These are phyloP conservation scores for Leucophenga maculata DNA, from an alignment of 2,888 invertebrate genomes.

Conservation along the genomic window DNA sequence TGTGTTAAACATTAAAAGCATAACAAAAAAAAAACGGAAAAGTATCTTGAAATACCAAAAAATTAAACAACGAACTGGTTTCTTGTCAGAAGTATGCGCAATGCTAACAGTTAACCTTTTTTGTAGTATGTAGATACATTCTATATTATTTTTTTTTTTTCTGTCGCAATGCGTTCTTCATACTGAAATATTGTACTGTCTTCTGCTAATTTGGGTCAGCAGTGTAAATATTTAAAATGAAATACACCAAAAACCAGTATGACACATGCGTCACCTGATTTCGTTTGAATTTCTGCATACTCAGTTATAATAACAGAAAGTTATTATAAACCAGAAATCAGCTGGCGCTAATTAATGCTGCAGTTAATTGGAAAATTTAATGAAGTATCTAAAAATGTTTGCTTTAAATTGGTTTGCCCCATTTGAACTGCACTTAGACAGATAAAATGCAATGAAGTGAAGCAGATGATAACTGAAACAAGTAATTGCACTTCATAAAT, in stretches of 20 bases:
- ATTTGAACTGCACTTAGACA: no score
- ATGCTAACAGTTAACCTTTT: conserved; percentile 14
- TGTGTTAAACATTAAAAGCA: no score
- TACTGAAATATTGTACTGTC: neutral
- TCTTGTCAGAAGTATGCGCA: neutral
- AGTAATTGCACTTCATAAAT: no score
- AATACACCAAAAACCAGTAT: neutral
- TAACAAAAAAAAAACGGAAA: neutral
- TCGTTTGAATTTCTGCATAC: conserved; percentile 5
- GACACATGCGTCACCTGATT: conserved; percentile 17
- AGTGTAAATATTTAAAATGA: neutral
- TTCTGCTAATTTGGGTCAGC: conserved; percentile 15
- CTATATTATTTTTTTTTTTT: no score
- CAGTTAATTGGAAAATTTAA: conserved; percentile 2
- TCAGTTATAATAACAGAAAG: neutral
- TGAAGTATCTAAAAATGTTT: neutral
- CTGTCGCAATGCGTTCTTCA: neutral
- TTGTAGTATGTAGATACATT: neutral
- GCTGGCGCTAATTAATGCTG: conserved; percentile 1
- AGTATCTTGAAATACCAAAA: neutral
- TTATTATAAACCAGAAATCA: conserved; percentile 2
- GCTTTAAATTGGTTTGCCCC: conserved; percentile 8
- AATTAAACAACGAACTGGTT: neutral
- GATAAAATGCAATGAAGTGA: no score
- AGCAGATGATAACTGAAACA: no score